These are phyloP conservation scores for Sinocyclocheilus anshuiensis DNA, from an alignment of 2,113 vertebrate genomes.

Conservation along the genomic window DNA sequence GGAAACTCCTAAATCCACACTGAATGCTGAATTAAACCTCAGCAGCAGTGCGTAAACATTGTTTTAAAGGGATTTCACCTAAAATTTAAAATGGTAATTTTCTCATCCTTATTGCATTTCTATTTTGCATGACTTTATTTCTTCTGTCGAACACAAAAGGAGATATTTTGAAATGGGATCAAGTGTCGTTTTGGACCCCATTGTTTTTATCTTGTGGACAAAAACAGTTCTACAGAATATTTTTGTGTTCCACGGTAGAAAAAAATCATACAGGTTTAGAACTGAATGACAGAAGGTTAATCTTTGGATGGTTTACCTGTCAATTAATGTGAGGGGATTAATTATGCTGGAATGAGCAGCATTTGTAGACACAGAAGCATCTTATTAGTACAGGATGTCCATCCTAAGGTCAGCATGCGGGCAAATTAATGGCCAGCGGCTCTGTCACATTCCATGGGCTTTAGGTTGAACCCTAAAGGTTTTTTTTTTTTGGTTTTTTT, in stretches of 20 bases:
- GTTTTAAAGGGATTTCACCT: neutral
- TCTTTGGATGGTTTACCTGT: constrained; percentile 4
- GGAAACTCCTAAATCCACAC: neutral
- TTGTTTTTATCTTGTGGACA: no score
- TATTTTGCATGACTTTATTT: neutral
- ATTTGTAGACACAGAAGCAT: neutral
- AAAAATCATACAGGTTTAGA: no score
- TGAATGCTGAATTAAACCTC: constrained; percentile 1
- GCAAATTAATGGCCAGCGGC: neutral
- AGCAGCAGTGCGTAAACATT: neutral
- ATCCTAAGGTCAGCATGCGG: neutral
- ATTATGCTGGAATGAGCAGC: constrained; percentile 15
- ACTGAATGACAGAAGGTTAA: neutral
- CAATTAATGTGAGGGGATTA: constrained; percentile 10
- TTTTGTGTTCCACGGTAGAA: no score
- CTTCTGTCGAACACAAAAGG: neutral
- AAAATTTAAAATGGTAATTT: neutral
- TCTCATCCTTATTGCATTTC: neutral
- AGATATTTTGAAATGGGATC: neutral
- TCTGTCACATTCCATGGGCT: constrained; percentile 30
- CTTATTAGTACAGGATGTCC: constrained; percentile 13
- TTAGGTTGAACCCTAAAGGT: neutral
- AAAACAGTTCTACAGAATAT: no score
- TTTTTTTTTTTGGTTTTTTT: neutral
- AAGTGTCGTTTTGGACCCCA: neutral